phyloP scores from a whole-genome alignment of 64 coral and sea anemone genomes.

The Montipora capricornis region DNA sequence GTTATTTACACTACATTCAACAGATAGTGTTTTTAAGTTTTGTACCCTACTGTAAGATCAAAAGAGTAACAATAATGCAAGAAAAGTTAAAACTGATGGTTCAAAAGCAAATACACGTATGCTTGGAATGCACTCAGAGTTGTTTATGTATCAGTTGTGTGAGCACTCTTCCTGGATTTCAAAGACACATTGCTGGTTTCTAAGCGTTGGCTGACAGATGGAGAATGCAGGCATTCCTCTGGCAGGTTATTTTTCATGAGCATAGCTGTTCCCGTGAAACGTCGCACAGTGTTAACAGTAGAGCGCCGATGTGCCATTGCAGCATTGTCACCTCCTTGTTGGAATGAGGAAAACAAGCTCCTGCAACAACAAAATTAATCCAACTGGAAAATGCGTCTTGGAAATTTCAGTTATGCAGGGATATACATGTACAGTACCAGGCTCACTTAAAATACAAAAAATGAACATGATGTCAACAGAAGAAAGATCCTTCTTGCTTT shows the following conservation, averaged over 20 bases:
- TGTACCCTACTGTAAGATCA: no score
- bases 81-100: no score
- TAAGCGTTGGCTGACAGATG: neutral
- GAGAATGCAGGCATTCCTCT: neutral
- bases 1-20: no score
- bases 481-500: no score
- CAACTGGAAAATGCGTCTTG: neutral
- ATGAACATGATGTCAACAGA: no score
- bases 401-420: neutral
- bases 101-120: no score
- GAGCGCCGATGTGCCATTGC: slow-evolving; percentile 29
- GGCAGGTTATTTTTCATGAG: slow-evolving; percentile 30
- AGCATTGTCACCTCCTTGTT: slow-evolving; percentile 7
- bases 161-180: slow-evolving; percentile 60
- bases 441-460: no score
- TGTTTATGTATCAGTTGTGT: neutral
- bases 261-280: slow-evolving; percentile 50
- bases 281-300: slow-evolving; percentile 56
- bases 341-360: slow-evolving; percentile 6
- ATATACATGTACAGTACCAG: no score
- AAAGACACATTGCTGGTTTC: slow-evolving; percentile 48
- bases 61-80: no score
- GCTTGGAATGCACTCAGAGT: neutral
- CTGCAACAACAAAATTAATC: neutral
- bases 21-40: no score